Conservation (phyloP, 2,113 vertebrate species). For the Oryzias celebensis region DNA sequence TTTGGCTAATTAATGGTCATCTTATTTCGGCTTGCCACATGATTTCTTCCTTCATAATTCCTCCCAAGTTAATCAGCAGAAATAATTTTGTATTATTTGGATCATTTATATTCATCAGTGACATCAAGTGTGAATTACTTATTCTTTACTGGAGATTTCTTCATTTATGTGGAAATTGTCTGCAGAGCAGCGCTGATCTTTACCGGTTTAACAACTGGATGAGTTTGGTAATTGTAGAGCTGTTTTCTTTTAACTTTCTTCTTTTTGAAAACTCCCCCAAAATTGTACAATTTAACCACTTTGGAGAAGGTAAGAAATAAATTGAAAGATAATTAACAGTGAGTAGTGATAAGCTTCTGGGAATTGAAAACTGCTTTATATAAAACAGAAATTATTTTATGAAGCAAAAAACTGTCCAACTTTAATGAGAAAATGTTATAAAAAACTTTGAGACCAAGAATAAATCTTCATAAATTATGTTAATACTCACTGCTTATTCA, state of each 20-base stretch:
- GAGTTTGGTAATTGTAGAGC: neutral
- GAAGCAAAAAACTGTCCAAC: too few species aligned
- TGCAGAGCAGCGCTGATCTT: neutral
- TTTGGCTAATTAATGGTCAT: constrained; percentile 52
- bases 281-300: neutral
- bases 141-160: neutral
- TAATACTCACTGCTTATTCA: too few species aligned
- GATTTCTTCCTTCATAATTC: constrained; percentile 26
- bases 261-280: too few species aligned
- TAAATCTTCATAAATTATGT: too few species aligned
- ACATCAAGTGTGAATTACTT: constrained; percentile 8
- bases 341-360: neutral
- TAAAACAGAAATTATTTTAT: constrained; percentile 1
- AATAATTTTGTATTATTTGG: constrained; percentile 21
- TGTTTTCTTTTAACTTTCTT: neutral
- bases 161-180: neutral
- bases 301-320: neutral
- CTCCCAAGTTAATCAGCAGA: constrained; percentile 30
- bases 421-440: too few species aligned
- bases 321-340: neutral
- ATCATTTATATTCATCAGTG: neutral
- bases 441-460: too few species aligned
- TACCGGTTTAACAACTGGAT: too few species aligned
- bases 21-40: constrained; percentile 30
- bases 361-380: neutral